Conservation (phyloP, 2,888 invertebrate species). For the Hofmannophila pseudospretella region DNA sequence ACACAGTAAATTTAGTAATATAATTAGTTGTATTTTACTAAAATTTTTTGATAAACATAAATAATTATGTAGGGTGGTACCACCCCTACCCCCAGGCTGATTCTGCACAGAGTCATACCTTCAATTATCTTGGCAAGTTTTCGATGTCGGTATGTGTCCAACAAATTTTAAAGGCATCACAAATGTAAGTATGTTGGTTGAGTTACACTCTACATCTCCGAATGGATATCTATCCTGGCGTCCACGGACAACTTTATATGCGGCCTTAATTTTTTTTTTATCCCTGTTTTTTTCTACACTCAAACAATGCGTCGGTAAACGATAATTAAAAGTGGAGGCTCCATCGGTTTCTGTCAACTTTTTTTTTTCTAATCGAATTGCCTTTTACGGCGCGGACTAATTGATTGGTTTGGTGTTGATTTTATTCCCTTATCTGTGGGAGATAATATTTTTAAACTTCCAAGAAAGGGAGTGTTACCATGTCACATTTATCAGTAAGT, state of each 20-base stretch:
- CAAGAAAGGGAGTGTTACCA: too few relatives aligned
- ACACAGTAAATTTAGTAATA: too few relatives aligned
- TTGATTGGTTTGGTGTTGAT: slow-evolving; percentile 59
- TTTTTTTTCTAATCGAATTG: slow-evolving; percentile 47
- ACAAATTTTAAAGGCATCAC: too few relatives aligned
- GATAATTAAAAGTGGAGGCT: slow-evolving; percentile 65
- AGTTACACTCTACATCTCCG: slow-evolving; percentile 12
- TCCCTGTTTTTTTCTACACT: slow-evolving; percentile 25
- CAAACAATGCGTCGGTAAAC: slow-evolving; percentile 60
- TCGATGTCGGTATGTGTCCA: too few relatives aligned
- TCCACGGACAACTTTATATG: slow-evolving; percentile 48
- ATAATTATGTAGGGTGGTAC: too few relatives aligned
- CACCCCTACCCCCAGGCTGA: too few relatives aligned
- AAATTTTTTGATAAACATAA: too few relatives aligned
- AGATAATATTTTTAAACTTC: neutral
- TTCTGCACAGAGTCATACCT: too few relatives aligned
- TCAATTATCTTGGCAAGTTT: too few relatives aligned
- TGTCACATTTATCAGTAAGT: too few relatives aligned
- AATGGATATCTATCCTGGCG: slow-evolving; percentile 20
- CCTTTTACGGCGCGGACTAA: slow-evolving; percentile 51
- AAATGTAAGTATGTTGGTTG: too few relatives aligned
- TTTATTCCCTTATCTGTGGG: slow-evolving; percentile 32
- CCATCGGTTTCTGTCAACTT: slow-evolving; percentile 41
- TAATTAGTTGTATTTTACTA: too few relatives aligned
- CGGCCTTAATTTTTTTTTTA: slow-evolving; percentile 30